Evolutionary conservation across 2,797 vertebrate genomes (phyloP).

Genomic region (Phalanger gymnotis): DNA sequence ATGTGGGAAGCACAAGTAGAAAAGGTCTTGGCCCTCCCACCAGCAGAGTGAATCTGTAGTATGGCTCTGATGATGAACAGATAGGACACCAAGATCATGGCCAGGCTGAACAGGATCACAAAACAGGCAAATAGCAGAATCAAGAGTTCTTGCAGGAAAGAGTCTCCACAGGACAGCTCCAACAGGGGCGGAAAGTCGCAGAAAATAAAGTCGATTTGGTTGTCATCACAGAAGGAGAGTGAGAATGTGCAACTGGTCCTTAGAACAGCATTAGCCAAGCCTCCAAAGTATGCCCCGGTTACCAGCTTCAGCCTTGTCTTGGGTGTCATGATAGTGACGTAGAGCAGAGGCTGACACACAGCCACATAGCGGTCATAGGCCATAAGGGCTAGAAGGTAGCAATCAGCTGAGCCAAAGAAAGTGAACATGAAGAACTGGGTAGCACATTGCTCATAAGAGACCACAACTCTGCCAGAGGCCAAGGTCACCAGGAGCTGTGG

Average conservation of each 20-base stretch:
- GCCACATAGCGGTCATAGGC: constrained; percentile 70
- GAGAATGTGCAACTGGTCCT: constrained; percentile 53
- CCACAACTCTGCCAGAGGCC: background rate
- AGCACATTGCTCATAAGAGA: constrained; percentile 39
- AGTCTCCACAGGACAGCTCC: constrained; percentile 68
- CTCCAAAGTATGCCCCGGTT: constrained; percentile 37
- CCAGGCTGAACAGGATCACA: constrained; percentile 66
- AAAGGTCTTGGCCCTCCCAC: constrained; percentile 60
- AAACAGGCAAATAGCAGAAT: constrained; percentile 74
- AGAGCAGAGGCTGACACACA: constrained; percentile 64
- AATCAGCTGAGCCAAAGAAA: constrained; percentile 64
- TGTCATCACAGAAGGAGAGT: constrained; percentile 67
- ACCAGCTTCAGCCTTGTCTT: background rate
- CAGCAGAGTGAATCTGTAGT: constrained; percentile 1
- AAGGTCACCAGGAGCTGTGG: constrained; percentile 66
- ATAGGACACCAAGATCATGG: constrained; percentile 63
- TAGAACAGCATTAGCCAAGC: constrained; percentile 58
- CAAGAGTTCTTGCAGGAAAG: constrained; percentile 64
- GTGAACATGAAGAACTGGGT: constrained; percentile 70
- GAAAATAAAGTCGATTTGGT: constrained; percentile 63
- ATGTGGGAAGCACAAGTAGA: constrained; percentile 68
- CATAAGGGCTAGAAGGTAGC: constrained; percentile 73
- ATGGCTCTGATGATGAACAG: constrained; percentile 54
- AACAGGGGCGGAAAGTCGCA: constrained; percentile 77
- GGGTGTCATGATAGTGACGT: constrained; percentile 51